A percentile compares a stretch with the other conserved stretches of the same genome.
phyloP scores from a whole-genome alignment of 2,888 invertebrate species.

The Drosophila mulleri region DNA sequence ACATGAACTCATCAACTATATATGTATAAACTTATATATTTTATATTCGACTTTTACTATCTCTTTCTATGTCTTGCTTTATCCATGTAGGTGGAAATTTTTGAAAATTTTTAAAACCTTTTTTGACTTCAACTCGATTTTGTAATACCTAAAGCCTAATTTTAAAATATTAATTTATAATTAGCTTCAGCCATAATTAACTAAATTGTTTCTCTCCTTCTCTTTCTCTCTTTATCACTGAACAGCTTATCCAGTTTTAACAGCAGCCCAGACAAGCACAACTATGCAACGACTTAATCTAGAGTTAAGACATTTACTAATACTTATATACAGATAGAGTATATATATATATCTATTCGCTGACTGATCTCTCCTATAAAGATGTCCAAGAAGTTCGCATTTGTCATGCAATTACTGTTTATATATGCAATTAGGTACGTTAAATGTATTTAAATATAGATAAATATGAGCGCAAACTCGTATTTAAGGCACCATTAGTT shows the following conservation, averaged over 20 bases:
- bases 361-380: background rate
- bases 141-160: no score
- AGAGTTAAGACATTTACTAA: background rate
- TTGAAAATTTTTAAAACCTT: no score
- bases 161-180: background rate
- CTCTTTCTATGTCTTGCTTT: no score
- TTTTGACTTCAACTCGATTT: no score
- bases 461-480: constrained; percentile 21
- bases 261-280: background rate
- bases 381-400: background rate
- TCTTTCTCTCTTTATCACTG: background rate
- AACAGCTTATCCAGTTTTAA: background rate
- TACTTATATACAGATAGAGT: background rate
- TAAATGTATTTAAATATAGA: constrained; percentile 24
- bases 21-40: background rate
- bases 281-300: background rate
- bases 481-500: constrained; percentile 45
- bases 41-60: background rate
- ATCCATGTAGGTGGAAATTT: no score
- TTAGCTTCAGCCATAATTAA: background rate
- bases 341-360: background rate
- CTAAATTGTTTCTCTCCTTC: background rate
- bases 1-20: background rate
- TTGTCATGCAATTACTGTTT: background rate
- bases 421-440: constrained; percentile 12